These are phyloP conservation scores for Octopus sinensis DNA, from an alignment of 1,140 invertebrate genomes.

Conservation along the genomic window DNA sequence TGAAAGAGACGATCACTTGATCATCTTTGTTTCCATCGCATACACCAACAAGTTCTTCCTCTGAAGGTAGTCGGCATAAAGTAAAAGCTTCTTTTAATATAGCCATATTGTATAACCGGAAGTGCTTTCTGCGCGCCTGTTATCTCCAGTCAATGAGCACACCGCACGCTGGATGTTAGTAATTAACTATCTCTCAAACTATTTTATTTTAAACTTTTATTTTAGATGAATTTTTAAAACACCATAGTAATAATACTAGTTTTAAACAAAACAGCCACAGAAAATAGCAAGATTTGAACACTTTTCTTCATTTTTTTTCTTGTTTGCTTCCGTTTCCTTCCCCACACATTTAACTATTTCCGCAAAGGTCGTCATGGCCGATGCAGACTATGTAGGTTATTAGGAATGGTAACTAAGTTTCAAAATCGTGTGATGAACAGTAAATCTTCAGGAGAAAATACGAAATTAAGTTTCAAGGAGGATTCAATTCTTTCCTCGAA, in stretches of 20 bases:
- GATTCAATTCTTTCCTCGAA: background rate
- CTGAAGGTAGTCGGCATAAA: constrained; percentile 11
- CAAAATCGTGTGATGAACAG: background rate
- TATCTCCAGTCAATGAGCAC: too few relatives aligned
- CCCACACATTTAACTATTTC: background rate
- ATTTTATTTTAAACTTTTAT: too few relatives aligned
- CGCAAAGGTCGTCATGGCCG: constrained; percentile 14
- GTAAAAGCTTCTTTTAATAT: background rate
- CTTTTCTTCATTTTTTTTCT: too few relatives aligned
- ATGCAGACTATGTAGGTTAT: background rate
- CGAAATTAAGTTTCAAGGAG: background rate
- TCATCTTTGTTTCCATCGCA: constrained; percentile 1
- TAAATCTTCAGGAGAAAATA: constrained; percentile 1
- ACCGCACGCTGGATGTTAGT: too few relatives aligned
- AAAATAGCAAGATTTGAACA: too few relatives aligned
- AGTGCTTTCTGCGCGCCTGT: too few relatives aligned
- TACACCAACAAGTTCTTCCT: constrained; percentile 15
- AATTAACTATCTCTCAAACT: too few relatives aligned
- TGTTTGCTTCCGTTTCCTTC: background rate
- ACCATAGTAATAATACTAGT: too few relatives aligned
- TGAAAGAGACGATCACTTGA: constrained; percentile 12
- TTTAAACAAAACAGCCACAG: too few relatives aligned
- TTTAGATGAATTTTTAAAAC: too few relatives aligned
- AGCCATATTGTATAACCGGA: background rate
- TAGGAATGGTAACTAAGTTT: constrained; percentile 4